phyloP scores from a whole-genome alignment of 2,888 invertebrate species.

The Cryptus viduatorius region DNA sequence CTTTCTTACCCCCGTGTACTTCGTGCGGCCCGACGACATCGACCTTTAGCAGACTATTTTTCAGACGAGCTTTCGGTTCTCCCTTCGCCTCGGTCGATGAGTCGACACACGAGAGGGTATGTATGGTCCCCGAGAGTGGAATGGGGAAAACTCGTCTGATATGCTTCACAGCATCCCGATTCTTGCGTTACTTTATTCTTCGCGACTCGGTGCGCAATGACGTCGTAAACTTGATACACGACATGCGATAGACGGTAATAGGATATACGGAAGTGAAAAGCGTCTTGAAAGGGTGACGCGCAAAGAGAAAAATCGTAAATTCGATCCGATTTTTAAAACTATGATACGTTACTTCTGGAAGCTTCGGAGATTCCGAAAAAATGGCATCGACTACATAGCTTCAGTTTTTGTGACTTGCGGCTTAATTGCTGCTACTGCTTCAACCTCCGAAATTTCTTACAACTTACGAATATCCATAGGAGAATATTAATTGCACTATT shows the following conservation, averaged over 20 bases:
- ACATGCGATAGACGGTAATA: conserved; percentile 2
- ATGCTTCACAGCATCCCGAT: conserved; percentile 14
- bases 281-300: not conserved
- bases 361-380: not conserved
- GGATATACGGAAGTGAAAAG: not conserved
- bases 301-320: not conserved
- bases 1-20: conserved; percentile 47
- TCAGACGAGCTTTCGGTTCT: conserved; percentile 38
- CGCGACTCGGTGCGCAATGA: conserved; percentile 23
- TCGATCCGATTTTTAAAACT: not conserved
- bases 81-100: conserved; percentile 9
- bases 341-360: not conserved
- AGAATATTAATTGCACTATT: too few relatives aligned
- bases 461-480: too few relatives aligned
- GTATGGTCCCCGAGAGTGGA: not conserved
- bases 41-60: conserved; percentile 52
- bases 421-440: too few relatives aligned
- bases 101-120: conserved; percentile 13
- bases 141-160: not conserved
- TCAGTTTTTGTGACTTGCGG: too few relatives aligned
- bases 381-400: too few relatives aligned
- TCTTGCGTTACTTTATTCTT: conserved; percentile 33
- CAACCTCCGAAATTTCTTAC: too few relatives aligned
- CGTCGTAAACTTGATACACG: conserved; percentile 13
- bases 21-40: conserved; percentile 27